A percentile compares a stretch with the other conserved stretches of the same genome.
Conservation (phyloP, 1,140 invertebrate species). For the Adoxophyes honmai region DNA sequence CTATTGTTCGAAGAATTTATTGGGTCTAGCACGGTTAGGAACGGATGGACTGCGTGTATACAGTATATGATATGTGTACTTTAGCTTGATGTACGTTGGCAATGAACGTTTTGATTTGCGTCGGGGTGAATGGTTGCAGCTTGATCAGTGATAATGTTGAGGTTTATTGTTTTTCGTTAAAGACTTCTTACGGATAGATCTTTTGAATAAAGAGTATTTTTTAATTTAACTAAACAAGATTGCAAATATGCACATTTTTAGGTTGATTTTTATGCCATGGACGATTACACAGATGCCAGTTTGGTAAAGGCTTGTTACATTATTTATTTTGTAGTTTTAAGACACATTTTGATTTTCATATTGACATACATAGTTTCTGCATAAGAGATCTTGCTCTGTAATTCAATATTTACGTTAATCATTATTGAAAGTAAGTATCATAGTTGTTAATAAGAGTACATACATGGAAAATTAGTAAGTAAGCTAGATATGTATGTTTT, state of each 20-base stretch:
- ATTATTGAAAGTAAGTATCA: slow-evolving; percentile 5
- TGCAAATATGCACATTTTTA: background rate
- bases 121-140: background rate
- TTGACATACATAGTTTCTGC: background rate
- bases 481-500: slow-evolving; percentile 34
- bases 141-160: background rate
- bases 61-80: background rate
- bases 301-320: background rate
- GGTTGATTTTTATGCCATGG: background rate
- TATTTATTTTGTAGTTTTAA: slow-evolving; percentile 3
- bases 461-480: slow-evolving; percentile 22
- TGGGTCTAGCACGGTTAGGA: background rate
- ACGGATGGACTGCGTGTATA: background rate
- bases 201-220: slow-evolving; percentile 1
- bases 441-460: slow-evolving; percentile 35
- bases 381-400: background rate
- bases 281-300: background rate
- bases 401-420: slow-evolving; percentile 1
- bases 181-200: slow-evolving; percentile 5
- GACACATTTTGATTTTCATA: background rate
- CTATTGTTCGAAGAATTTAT: slow-evolving; percentile 43
- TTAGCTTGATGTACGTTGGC: background rate
- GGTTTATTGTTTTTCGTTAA: slow-evolving; percentile 5
- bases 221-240: slow-evolving; percentile 9
- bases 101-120: background rate